These are phyloP conservation scores for Anguilla japonica DNA, from an alignment of 2,113 vertebrate genomes.

Conservation along the genomic window DNA sequence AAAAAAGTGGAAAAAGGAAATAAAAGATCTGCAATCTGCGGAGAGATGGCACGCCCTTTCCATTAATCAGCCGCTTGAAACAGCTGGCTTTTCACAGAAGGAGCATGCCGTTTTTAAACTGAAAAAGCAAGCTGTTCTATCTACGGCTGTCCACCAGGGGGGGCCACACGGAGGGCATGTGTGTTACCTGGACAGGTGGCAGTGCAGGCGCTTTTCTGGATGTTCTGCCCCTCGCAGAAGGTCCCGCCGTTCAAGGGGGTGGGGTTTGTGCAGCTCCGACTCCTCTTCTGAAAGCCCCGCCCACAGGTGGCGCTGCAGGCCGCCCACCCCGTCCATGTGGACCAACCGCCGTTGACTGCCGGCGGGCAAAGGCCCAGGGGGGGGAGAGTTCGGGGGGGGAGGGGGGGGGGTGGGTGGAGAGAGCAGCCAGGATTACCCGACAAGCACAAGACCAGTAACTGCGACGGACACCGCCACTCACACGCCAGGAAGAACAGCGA, in stretches of 20 bases:
- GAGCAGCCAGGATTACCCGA: constrained; percentile 79
- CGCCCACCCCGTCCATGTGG: constrained; percentile 97
- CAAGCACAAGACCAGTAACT: constrained; percentile 51
- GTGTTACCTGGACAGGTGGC: constrained; percentile 91
- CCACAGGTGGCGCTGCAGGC: constrained; percentile 95
- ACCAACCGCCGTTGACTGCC: constrained; percentile 97
- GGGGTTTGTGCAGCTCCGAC: constrained; percentile 96
- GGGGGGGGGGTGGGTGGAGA: constrained; percentile 57
- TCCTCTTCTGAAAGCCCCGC: constrained; percentile 99
- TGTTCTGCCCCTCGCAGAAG: constrained; percentile 96
- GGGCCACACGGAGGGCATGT: not conserved
- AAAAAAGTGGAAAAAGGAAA: not conserved
- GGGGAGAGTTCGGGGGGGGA: constrained; percentile 37
- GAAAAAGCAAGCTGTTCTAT: not conserved
- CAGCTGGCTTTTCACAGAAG: not conserved
- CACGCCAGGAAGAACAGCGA: constrained; percentile 17
- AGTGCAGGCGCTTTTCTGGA: constrained; percentile 98
- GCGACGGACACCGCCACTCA: not conserved
- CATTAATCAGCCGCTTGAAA: not conserved
- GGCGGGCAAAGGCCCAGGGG: constrained; percentile 39
- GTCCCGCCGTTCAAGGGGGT: constrained; percentile 96
- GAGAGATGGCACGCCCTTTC: not conserved
- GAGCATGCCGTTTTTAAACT: constrained; percentile 5
- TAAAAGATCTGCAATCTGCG: not conserved
- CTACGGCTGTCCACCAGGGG: not conserved